Conservation (phyloP, 2,888 invertebrate species). For the Polydrusus pterygomalis region DNA sequence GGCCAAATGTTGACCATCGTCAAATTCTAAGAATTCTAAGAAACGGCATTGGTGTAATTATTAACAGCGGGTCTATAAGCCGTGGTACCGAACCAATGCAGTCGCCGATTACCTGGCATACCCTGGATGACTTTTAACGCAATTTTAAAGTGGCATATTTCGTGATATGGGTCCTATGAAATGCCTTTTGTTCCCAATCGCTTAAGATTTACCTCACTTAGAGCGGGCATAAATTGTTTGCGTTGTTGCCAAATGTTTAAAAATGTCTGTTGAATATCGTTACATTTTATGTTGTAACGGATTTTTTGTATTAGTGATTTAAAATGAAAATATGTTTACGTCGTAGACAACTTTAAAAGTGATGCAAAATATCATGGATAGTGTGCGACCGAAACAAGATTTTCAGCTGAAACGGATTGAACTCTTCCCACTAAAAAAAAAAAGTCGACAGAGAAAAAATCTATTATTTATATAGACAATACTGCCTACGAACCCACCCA, state of each 20-base stretch:
- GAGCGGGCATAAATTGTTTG: constrained; percentile 15
- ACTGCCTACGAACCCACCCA: too few species aligned
- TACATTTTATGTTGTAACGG: too few species aligned
- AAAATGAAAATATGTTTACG: too few species aligned
- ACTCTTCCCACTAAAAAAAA: too few species aligned
- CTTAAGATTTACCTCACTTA: constrained; percentile 33
- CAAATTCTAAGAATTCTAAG: constrained; percentile 43
- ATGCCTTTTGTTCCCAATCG: constrained; percentile 68
- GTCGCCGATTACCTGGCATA: constrained; percentile 65
- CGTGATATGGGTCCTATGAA: constrained; percentile 71
- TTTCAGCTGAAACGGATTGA: too few species aligned
- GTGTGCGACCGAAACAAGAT: too few species aligned
- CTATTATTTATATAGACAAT: too few species aligned
- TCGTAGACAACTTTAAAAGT: too few species aligned
- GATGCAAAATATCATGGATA: too few species aligned
- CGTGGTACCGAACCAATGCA: constrained; percentile 57
- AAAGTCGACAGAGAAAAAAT: too few species aligned
- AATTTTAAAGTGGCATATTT: constrained; percentile 72
- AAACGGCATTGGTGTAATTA: constrained; percentile 52
- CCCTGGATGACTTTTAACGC: constrained; percentile 71
- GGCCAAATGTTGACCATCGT: constrained; percentile 44
- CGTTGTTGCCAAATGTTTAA: constrained; percentile 7
- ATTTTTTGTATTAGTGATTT: too few species aligned
- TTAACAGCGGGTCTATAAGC: constrained; percentile 33
- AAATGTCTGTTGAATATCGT: neutral